These are phyloP conservation scores for Dicrostonyx torquatus DNA, from an alignment of 2,797 vertebrate species.

Conservation along the genomic window DNA sequence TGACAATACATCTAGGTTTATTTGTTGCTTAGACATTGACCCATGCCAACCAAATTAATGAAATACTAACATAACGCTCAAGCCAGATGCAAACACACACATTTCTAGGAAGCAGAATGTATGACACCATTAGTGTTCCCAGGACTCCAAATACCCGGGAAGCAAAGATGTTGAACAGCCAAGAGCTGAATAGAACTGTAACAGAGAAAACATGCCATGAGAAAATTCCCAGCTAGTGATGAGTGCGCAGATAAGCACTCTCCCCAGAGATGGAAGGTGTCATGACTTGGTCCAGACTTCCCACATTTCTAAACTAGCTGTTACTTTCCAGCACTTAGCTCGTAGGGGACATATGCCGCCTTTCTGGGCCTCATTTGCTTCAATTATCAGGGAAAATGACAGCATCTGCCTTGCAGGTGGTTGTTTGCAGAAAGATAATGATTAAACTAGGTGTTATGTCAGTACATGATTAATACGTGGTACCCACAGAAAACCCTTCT, in stretches of 20 bases:
- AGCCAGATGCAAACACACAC: not conserved
- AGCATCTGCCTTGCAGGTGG: not conserved
- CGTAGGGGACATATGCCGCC: not conserved
- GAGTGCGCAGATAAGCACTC: not conserved
- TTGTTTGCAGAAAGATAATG: constrained; percentile 32
- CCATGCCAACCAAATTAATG: not conserved
- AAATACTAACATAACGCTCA: not conserved
- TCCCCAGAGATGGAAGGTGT: not conserved
- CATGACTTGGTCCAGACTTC: not conserved
- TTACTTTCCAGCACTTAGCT: not conserved
- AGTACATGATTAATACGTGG: not conserved
- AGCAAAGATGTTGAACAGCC: not conserved
- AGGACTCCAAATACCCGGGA: not conserved
- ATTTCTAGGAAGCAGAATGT: not conserved
- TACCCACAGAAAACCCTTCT: not conserved
- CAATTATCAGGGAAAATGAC: not conserved
- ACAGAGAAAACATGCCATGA: not conserved
- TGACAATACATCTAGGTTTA: not conserved
- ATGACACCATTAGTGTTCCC: not conserved
- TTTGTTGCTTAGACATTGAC: constrained; percentile 14
- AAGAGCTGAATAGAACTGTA: not conserved
- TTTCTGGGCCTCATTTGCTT: not conserved
- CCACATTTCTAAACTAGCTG: not conserved
- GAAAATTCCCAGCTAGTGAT: not conserved
- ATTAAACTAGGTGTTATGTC: not conserved